Base-by-base conservation (phyloP, 2,113 vertebrate genomes). In the Miniopterus natalensis region DNA sequence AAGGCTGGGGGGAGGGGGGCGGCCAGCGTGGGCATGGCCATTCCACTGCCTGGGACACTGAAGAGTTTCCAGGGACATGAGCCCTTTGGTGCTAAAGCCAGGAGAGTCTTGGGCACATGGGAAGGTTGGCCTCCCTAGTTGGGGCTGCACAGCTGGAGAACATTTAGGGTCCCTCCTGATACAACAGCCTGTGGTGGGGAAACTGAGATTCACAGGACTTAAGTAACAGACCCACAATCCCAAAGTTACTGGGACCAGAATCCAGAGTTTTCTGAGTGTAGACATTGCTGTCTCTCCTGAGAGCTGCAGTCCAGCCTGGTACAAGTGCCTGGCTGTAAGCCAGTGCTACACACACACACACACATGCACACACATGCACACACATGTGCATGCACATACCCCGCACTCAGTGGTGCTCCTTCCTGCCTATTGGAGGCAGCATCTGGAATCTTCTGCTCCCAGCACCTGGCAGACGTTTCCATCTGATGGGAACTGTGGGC, bases 11-110 rank as follows among this genome's bases (percentile, higher is more conserved):
- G 45, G 0, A 17, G 1, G 25, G 12, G 75, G 29, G 29, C 3
- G 51, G 75, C 1, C 6, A 42, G 6, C 7, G 0, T 0, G 2
- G 40, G 14, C 15, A 5, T 0, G 20, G 51, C 31, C 10, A 0
- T 17, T 20, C 18, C 57, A 0, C 6, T 5, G 13, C 53, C 29
- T 0, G 0, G 14, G 20, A 7, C 49, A 1, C 13, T 5, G 61
- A n/a, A n/a, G 45, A 14, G 49, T 2, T n/a, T 31, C 75, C 5
- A 3, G 23, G 8, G 59, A 21, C 14, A 0, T 0, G 6, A 4
- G 75, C 23, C 40, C 13, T 31, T 8, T 7, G 6, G 40, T 29
- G 66, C 45, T 12, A 2, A 36, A 10, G 23, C 63, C 1, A 0
- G 77, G 27, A 31, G 25, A 0, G 40, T 4, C 27, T 15, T 17